Evolutionary conservation across 2,797 vertebrate genomes (phyloP).

Genomic region (Petrocephalus sullivani): DNA sequence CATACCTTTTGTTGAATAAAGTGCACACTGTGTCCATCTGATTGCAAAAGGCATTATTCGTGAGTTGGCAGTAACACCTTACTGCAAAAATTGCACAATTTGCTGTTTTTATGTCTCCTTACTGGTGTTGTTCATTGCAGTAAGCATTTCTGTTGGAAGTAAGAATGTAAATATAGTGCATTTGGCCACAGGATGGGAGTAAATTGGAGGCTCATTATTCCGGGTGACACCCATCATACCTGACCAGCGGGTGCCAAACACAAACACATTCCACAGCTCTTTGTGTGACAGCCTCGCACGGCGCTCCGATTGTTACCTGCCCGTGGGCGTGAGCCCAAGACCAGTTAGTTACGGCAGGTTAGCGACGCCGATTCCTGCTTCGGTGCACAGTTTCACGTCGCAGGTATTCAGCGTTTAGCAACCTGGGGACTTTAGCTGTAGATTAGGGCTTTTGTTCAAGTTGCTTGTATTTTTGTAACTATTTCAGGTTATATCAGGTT

Average conservation of each 20-base stretch:
- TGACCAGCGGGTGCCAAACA: neutral
- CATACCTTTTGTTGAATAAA: neutral
- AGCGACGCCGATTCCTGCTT: neutral
- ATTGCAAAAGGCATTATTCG: neutral
- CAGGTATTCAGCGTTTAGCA: neutral
- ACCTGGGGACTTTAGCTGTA: neutral
- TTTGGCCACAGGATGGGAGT: neutral
- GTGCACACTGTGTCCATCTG: neutral
- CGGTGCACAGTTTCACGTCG: neutral
- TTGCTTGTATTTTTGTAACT: neutral
- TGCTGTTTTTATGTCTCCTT: neutral
- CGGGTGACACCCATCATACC: neutral
- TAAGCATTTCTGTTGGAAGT: neutral
- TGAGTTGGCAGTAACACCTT: neutral
- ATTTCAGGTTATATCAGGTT: neutral
- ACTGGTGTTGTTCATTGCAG: neutral
- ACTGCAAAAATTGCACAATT: neutral
- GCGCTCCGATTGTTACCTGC: neutral
- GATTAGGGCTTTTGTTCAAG: neutral
- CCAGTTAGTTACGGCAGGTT: neutral
- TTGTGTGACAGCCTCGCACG: neutral
- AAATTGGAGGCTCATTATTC: neutral
- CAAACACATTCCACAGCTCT: conserved; percentile 1
- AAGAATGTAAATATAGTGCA: neutral
- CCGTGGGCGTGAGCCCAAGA: neutral